These are phyloP conservation scores for Pelvicachromis taeniatus DNA, from an alignment of 2,113 vertebrate genomes.

Conservation along the genomic window DNA sequence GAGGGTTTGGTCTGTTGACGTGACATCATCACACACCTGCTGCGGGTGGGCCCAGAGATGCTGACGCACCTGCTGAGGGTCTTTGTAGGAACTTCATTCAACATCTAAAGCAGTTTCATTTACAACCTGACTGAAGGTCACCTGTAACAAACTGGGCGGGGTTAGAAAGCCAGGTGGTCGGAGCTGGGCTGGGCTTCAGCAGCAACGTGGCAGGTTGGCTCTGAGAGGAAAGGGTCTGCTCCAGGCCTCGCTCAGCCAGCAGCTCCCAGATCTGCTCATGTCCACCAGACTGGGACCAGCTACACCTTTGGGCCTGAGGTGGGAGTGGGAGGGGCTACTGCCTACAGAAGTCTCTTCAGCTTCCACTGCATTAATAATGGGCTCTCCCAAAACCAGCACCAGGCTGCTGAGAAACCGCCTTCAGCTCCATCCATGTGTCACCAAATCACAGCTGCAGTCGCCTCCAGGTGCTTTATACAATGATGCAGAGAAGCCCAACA, in stretches of 20 bases:
- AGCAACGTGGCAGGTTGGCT: accelerated
- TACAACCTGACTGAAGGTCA: background rate
- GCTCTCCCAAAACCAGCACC: background rate
- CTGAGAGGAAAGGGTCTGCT: background rate
- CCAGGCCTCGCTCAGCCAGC: background rate
- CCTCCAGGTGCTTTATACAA: background rate
- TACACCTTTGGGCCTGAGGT: background rate
- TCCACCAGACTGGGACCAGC: accelerated
- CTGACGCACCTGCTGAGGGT: background rate
- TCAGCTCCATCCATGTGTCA: background rate
- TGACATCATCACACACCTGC: background rate
- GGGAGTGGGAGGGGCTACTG: background rate
- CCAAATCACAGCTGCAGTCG: background rate
- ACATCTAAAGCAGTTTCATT: background rate
- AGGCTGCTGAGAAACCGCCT: background rate
- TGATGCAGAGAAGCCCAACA: background rate
- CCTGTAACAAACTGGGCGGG: background rate
- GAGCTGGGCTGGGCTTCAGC: accelerated
- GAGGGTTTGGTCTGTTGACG: background rate
- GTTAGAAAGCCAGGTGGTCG: background rate
- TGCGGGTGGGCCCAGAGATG: background rate
- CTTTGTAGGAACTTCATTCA: background rate
- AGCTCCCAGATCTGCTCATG: background rate
- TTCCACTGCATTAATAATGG: background rate
- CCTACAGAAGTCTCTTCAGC: background rate